Evolutionary conservation across 2,888 invertebrate genomes (phyloP).

Genomic region (Drosophila mayaguana): DNA sequence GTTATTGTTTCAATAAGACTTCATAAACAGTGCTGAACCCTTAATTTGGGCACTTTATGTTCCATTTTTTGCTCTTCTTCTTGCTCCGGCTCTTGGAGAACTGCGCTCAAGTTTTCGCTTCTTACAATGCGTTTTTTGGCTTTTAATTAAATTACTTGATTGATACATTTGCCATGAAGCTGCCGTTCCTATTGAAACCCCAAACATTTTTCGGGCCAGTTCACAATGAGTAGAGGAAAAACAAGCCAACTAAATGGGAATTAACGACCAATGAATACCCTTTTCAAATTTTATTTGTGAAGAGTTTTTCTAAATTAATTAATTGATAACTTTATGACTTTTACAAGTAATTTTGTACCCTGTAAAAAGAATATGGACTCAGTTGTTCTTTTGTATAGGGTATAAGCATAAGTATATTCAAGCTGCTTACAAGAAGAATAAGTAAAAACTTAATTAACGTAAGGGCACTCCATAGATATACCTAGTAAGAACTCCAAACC

Average conservation of each 20-base stretch:
- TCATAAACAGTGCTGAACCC: constrained; percentile 12
- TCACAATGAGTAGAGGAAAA: constrained; percentile 6
- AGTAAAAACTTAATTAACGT: no score
- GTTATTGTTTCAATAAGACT: neutral
- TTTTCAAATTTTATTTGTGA: neutral
- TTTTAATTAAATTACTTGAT: constrained; percentile 69
- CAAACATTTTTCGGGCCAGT: constrained; percentile 29
- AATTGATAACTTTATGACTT: neutral
- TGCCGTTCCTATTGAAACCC: constrained; percentile 39
- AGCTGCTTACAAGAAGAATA: no score
- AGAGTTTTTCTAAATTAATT: neutral
- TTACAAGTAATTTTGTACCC: neutral
- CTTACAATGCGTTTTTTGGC: constrained; percentile 19
- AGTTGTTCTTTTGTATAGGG: no score
- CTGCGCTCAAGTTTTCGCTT: constrained; percentile 9
- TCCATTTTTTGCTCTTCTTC: neutral
- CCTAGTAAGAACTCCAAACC: neutral
- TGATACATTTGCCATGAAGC: constrained; percentile 45
- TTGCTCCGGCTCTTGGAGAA: neutral
- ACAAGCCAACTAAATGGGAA: neutral
- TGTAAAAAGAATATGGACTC: neutral
- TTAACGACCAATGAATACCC: neutral
- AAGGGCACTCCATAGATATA: no score
- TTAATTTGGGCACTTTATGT: constrained; percentile 7
- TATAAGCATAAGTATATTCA: no score